A percentile compares a stretch with the other conserved stretches of the same genome.
phyloP scores from a whole-genome alignment of 2,888 invertebrate genomes.

The Stenurella melanura region DNA sequence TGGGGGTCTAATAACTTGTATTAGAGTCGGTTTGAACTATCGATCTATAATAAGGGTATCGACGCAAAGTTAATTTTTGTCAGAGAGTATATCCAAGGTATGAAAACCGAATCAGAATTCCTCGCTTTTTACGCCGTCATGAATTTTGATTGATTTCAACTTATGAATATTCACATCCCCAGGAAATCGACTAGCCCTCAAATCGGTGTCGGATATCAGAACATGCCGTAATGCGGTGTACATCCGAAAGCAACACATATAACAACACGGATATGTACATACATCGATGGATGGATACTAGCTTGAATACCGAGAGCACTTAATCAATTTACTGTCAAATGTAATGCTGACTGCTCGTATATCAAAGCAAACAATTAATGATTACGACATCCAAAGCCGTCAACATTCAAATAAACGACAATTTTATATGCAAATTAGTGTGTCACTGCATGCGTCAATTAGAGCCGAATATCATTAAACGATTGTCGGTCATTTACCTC shows the following conservation, averaged over 20 bases:
- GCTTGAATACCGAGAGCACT: constrained; percentile 58
- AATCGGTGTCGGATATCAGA: constrained; percentile 20
- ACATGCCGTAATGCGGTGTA: constrained; percentile 31
- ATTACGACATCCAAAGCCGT: constrained; percentile 64
- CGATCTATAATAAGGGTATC: too few species aligned
- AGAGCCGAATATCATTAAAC: background rate
- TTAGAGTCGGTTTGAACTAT: too few species aligned
- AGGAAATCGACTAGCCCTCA: constrained; percentile 6
- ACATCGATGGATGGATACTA: constrained; percentile 32
- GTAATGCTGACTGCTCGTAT: constrained; percentile 67
- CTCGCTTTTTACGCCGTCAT: constrained; percentile 8
- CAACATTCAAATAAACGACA: constrained; percentile 60
- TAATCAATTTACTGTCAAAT: constrained; percentile 69
- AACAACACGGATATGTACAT: constrained; percentile 33
- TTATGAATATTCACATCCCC: constrained; percentile 19
- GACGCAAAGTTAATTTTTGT: too few species aligned
- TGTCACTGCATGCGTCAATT: constrained; percentile 15
- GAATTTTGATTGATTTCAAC: constrained; percentile 25
- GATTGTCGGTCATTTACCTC: background rate
- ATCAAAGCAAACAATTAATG: constrained; percentile 68
- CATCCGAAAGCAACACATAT: constrained; percentile 26
- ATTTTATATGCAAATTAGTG: constrained; percentile 65
- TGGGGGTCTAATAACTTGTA: too few species aligned
- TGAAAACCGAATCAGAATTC: background rate
- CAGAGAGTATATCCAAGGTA: background rate